Percentiles rank a stretch among this genome's conserved stretches.
These are phyloP conservation scores for Zoanthus sansibaricus DNA, from an alignment of 92 coral and sea anemone species.

Conservation along the genomic window DNA sequence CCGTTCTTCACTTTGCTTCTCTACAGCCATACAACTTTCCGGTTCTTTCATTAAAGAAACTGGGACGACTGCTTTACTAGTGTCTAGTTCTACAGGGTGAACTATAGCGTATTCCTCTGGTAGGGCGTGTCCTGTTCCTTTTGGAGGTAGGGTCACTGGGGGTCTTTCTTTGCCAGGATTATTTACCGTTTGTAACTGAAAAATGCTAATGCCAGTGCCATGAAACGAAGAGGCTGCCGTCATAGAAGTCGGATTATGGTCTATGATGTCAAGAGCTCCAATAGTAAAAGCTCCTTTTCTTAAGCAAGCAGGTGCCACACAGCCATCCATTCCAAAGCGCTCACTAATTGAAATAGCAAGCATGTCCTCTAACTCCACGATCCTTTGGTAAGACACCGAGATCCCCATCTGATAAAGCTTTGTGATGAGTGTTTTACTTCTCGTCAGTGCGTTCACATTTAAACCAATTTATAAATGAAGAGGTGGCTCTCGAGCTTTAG, in stretches of 20 bases:
- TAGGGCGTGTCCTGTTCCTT: conserved; percentile 67
- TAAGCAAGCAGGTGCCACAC: too few relatives aligned
- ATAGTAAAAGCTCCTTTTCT: background rate
- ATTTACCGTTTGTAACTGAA: conserved; percentile 46
- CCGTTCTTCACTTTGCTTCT: background rate
- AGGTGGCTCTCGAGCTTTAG: conserved; percentile 75
- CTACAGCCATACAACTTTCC: too few relatives aligned
- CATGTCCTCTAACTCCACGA: background rate
- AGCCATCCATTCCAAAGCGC: too few relatives aligned
- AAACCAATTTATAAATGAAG: conserved; percentile 71
- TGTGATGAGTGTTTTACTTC: conserved; percentile 73
- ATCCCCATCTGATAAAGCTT: conserved; percentile 77
- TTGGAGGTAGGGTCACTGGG: conserved; percentile 60
- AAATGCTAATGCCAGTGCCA: conserved; percentile 42
- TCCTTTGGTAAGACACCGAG: conserved; percentile 77
- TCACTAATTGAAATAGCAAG: too few relatives aligned
- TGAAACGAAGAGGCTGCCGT: conserved; percentile 71
- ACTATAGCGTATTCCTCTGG: conserved; percentile 10
- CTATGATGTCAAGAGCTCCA: conserved; percentile 64
- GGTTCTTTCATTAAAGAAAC: background rate
- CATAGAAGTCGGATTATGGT: conserved; percentile 58
- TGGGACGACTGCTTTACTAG: conserved; percentile 62
- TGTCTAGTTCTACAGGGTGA: conserved; percentile 68
- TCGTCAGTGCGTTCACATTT: conserved; percentile 67
- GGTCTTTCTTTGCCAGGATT: conserved; percentile 53